phyloP scores from a whole-genome alignment of 2,113 vertebrate genomes.

The Gallinago media region DNA sequence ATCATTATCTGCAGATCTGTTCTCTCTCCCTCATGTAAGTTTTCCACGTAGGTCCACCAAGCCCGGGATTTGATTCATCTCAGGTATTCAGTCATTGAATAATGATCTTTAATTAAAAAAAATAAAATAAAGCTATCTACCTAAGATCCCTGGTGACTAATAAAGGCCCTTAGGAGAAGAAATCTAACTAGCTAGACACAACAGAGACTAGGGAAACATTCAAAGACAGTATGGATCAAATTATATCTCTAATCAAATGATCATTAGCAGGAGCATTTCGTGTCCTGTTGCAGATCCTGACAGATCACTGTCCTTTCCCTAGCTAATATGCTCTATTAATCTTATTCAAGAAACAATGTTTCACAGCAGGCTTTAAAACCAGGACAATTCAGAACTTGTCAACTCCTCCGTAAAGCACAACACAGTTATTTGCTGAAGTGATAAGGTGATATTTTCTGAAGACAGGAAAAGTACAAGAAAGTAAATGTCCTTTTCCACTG shows the following conservation, averaged over 20 bases:
- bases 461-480: background rate
- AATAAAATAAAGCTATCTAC: background rate
- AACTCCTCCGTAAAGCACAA: background rate
- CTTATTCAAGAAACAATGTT: background rate
- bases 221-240: conserved; percentile 6
- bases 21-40: background rate
- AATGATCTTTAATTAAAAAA: conserved; percentile 7
- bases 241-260: conserved; percentile 17
- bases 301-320: background rate
- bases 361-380: background rate
- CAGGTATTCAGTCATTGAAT: background rate
- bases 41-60: background rate
- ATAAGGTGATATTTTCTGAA: background rate
- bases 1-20: background rate
- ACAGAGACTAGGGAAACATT: background rate
- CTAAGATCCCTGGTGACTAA: background rate
- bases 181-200: conserved; percentile 7
- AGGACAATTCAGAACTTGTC: background rate
- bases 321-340: conserved; percentile 1
- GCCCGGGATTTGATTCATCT: background rate
- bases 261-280: conserved; percentile 12
- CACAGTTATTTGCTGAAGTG: background rate
- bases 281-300: conserved; percentile 18
- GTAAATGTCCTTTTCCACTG: background rate
- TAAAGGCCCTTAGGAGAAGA: conserved; percentile 9